A percentile compares a stretch with the other conserved stretches of the same genome.
Evolutionary conservation across 2,797 vertebrate species (phyloP).

Genomic region (Sarcoramphus papa): DNA sequence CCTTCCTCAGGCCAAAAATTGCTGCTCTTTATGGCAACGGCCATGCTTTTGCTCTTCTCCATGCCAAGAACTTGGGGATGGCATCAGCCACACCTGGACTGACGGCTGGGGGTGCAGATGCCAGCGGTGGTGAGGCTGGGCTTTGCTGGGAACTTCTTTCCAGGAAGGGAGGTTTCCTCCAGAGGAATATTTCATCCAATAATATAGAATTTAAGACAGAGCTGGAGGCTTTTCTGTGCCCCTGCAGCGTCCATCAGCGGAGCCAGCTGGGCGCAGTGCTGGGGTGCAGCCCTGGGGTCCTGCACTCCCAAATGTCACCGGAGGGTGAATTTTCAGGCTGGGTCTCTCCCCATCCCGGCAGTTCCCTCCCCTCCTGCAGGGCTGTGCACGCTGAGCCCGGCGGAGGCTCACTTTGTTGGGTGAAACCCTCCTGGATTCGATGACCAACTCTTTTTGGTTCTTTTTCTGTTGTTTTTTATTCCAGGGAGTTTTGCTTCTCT

Average conservation of each 20-base stretch:
- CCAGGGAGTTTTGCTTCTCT: neutral
- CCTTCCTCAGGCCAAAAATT: neutral
- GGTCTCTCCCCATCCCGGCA: neutral
- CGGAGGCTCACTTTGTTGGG: fast-evolving
- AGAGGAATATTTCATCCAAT: neutral
- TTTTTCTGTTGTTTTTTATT: neutral
- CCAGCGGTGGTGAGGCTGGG: fast-evolving
- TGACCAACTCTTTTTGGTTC: neutral
- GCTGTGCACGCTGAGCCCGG: neutral
- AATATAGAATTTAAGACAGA: neutral
- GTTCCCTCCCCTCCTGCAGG: neutral
- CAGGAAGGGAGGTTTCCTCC: neutral
- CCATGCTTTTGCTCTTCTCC: neutral
- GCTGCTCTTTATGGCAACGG: neutral
- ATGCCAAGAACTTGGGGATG: fast-evolving
- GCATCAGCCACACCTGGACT: fast-evolving
- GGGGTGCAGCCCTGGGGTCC: neutral
- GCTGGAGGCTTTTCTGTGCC: neutral
- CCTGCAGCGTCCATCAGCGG: neutral
- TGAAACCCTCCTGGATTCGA: neutral
- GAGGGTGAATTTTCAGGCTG: neutral
- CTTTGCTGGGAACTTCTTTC: neutral
- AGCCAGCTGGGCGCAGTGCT: neutral
- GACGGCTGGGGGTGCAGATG: neutral
- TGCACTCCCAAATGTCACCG: neutral